Evolutionary conservation across 2,797 vertebrate species (phyloP).

Genomic region (Acanthiza pusilla): DNA sequence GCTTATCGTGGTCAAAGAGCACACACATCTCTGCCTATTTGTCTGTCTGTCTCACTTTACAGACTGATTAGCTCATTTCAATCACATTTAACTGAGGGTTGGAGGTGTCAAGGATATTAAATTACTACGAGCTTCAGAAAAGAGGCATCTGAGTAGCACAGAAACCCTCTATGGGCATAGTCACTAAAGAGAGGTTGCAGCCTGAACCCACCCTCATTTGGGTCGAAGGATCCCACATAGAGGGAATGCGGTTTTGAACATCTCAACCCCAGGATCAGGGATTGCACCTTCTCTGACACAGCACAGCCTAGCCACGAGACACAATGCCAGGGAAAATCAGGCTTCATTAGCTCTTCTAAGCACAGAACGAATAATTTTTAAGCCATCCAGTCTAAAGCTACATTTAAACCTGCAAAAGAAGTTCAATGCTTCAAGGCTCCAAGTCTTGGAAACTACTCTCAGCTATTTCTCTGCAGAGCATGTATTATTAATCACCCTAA

Average conservation of each 20-base stretch:
- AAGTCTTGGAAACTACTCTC: background rate
- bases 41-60: slow-evolving; percentile 40
- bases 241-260: background rate
- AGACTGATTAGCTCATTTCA: slow-evolving; percentile 36
- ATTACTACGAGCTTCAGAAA: background rate
- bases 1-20: background rate
- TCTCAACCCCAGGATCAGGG: background rate
- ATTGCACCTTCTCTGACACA: background rate
- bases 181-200: background rate
- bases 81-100: slow-evolving; percentile 25
- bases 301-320: background rate
- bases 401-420: background rate
- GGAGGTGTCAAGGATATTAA: slow-evolving; percentile 27
- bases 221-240: background rate
- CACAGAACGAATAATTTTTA: background rate
- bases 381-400: background rate
- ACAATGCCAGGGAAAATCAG: background rate
- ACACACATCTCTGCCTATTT: background rate
- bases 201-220: background rate
- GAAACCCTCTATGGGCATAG: background rate
- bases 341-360: background rate
- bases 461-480: background rate
- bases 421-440: background rate
- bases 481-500: background rate
- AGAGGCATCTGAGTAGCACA: background rate